Base-by-base conservation (phyloP, 1,140 invertebrate species). In the Solenopsis fugax region DNA sequence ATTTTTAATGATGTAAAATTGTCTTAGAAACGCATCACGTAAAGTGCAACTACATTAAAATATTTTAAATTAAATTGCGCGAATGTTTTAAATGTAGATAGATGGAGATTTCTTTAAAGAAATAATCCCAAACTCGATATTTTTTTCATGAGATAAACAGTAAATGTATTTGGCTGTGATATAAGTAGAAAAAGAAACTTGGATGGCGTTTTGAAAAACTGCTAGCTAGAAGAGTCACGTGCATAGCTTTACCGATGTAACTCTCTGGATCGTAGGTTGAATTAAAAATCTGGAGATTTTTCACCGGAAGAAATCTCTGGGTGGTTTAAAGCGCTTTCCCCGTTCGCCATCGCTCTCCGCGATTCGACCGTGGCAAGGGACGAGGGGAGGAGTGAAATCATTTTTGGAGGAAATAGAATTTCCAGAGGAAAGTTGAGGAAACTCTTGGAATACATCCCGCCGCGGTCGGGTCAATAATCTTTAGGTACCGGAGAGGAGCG, bases 351-450 rank as follows among this genome's bases (percentile, higher is more conserved):
- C 48, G 48, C 52, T 81, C 64, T 71, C 37, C 65, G 37, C 37
- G 50, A 81, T 81, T 81, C 64, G 78, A 81, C 48, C 21, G 52
- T 24, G 48, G 29, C 52, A 34, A 41, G 48, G 34, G 77, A 10
- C 16, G 64, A 18, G 37, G 37, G 64, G 18, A 81, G 34, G 64
- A 54, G 77, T 24, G 65, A 52, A 29, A 81, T 81, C 65, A 81
- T 81, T 81, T 81, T 81, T 81, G 78, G 65, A 81, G 78, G 78
- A 81, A 81, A 81, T 81, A 71, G 78, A 71, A 81, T 81, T 71
- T 52, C 21, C 65, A 71, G 48, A 56, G 65, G 64, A 81, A 81
- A 81, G 64, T 81, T 81, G 65, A 64, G 21, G 45, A 71, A 50
- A 81, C 65, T 81, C 65, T 81, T 71, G 78, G 65, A 81, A 81